Evolutionary conservation across 2,888 invertebrate genomes (phyloP).

Genomic region (Parthenolecanium corni): DNA sequence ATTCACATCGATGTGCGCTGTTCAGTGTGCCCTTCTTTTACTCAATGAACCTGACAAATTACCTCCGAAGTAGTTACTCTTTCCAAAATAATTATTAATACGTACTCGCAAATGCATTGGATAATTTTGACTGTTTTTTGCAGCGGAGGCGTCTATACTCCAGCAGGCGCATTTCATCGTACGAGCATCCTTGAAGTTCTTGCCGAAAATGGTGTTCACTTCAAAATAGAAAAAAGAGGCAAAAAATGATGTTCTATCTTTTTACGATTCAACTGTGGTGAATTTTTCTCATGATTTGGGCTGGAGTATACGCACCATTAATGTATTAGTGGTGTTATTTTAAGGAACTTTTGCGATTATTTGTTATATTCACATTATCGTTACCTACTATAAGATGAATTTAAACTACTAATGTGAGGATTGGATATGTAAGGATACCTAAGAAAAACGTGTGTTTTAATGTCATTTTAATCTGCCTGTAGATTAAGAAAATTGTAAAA

Average conservation of each 20-base stretch:
- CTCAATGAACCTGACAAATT: slow-evolving; percentile 63
- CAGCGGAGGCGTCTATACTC: slow-evolving; percentile 78
- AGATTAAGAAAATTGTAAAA: too few species aligned
- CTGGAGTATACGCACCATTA: too few species aligned
- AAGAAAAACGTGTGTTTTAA: too few species aligned
- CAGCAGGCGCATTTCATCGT: slow-evolving; percentile 72
- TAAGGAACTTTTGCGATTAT: too few species aligned
- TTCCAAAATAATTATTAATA: neutral
- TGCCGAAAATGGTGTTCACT: slow-evolving; percentile 12
- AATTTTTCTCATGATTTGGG: too few species aligned
- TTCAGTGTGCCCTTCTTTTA: slow-evolving; percentile 61
- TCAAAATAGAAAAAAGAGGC: neutral
- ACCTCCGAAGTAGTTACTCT: slow-evolving; percentile 50
- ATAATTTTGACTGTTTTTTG: slow-evolving; percentile 36
- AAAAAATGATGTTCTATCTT: neutral
- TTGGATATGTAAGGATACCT: too few species aligned
- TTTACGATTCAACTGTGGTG: too few species aligned
- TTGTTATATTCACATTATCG: too few species aligned
- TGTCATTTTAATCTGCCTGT: too few species aligned
- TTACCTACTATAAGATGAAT: too few species aligned
- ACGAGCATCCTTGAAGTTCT: slow-evolving; percentile 66
- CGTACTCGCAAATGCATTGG: neutral
- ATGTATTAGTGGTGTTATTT: too few species aligned
- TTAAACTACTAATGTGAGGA: too few species aligned
- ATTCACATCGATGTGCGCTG: slow-evolving; percentile 59